Conservation (phyloP, 2,797 vertebrate genomes). For the Miichthys miiuy region DNA sequence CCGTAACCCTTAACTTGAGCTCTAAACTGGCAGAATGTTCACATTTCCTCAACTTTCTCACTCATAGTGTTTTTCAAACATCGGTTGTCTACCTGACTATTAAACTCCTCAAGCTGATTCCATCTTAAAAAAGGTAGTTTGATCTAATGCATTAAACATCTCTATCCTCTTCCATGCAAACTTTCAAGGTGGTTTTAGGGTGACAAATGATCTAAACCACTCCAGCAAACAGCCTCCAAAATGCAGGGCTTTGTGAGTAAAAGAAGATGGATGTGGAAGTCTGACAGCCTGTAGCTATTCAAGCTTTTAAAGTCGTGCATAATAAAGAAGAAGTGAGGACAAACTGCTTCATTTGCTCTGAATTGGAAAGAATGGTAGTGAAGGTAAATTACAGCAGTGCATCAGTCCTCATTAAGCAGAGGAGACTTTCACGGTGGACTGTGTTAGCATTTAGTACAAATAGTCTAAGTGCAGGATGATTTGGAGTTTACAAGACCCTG, state of each 20-base stretch:
- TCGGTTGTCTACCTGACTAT: not conserved
- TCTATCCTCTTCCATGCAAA: not conserved
- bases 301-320: conserved; percentile 22
- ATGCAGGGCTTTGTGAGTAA: not conserved
- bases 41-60: not conserved
- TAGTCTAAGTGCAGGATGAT: not conserved
- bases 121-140: not conserved
- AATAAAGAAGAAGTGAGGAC: conserved; percentile 15
- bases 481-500: not conserved
- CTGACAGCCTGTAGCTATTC: conserved; percentile 9
- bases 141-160: not conserved
- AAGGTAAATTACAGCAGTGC: conserved; percentile 7
- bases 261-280: not conserved
- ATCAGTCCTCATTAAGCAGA: conserved; percentile 5
- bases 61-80: not conserved
- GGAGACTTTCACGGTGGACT: not conserved
- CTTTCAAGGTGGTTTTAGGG: not conserved
- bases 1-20: not conserved
- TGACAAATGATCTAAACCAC: not conserved
- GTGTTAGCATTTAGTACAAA: not conserved
- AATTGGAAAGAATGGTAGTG: conserved; percentile 1
- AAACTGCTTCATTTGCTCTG: conserved; percentile 12
- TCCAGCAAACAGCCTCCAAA: not conserved
- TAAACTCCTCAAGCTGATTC: not conserved
- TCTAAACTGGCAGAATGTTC: not conserved